phyloP scores from a whole-genome alignment of 2,888 invertebrate genomes.

The Agrochola macilenta region DNA sequence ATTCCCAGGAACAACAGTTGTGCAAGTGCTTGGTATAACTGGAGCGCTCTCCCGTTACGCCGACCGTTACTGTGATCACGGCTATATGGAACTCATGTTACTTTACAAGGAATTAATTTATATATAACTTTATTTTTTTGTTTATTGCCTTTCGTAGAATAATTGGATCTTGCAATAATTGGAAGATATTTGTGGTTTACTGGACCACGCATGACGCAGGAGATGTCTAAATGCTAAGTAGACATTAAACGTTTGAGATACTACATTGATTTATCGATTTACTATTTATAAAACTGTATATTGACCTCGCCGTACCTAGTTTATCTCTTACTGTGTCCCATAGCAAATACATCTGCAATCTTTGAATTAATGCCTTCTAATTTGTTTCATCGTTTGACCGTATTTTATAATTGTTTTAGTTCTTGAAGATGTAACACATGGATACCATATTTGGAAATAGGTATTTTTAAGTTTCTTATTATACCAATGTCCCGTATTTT shows the following conservation, averaged over 20 bases:
- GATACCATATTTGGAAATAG: conserved; percentile 4
- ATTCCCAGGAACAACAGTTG: conserved; percentile 66
- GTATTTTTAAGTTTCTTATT: neutral
- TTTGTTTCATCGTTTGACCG: neutral
- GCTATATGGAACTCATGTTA: conserved; percentile 71
- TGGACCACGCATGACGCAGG: neutral
- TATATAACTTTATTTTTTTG: conserved; percentile 6
- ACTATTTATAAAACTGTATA: conserved; percentile 41
- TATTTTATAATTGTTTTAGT: neutral
- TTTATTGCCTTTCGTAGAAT: conserved; percentile 23
- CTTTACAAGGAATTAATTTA: conserved; percentile 62
- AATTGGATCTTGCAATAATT: neutral
- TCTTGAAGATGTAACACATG: neutral
- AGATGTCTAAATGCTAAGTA: conserved; percentile 18
- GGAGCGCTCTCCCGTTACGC: conserved; percentile 80
- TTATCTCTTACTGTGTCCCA: neutral
- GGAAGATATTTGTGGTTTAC: neutral
- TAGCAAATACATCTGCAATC: conserved; percentile 6
- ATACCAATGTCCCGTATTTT: neutral
- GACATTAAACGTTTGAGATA: conserved; percentile 21
- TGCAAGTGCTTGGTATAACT: conserved; percentile 67
- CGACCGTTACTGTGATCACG: conserved; percentile 79
- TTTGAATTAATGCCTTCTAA: neutral
- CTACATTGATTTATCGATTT: conserved; percentile 43
- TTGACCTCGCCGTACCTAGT: conserved; percentile 22